Percentiles rank a stretch among this genome's conserved stretches.
Evolutionary conservation across 2,797 vertebrate genomes (phyloP).

Genomic region (Hozukius guyotensis): DNA sequence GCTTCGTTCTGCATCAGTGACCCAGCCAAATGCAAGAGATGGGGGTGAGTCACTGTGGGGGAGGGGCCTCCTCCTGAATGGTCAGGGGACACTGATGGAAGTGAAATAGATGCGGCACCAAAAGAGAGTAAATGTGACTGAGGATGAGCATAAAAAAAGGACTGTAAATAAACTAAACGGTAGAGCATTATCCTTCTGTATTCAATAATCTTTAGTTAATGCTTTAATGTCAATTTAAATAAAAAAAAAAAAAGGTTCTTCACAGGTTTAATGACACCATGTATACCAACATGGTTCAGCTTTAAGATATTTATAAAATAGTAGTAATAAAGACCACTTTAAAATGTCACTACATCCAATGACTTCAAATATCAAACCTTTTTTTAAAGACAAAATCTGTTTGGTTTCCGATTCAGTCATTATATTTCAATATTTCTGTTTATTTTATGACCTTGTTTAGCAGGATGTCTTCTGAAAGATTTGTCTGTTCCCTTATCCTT

Average conservation of each 20-base stretch:
- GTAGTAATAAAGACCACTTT: not conserved
- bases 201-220: not conserved
- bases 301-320: not conserved
- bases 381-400: not conserved
- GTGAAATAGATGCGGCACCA: constrained; percentile 77
- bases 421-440: not conserved
- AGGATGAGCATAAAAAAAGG: constrained; percentile 32
- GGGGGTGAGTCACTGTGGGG: constrained; percentile 81
- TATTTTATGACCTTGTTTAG: constrained; percentile 6
- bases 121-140: constrained; percentile 53
- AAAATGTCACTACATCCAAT: not conserved
- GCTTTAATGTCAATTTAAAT: not conserved
- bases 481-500: not conserved
- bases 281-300: not conserved
- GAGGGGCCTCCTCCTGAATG: constrained; percentile 79
- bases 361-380: not conserved
- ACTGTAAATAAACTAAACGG: constrained; percentile 9
- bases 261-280: not conserved
- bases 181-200: not conserved
- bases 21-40: constrained; percentile 79
- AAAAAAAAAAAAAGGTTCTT: not conserved
- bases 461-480: not conserved
- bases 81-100: constrained; percentile 80
- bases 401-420: not conserved
- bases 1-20: constrained; percentile 84